Base-by-base conservation (phyloP, 37 sponge, comb jelly and placozoan species). In the Axinella damicornis region DNA sequence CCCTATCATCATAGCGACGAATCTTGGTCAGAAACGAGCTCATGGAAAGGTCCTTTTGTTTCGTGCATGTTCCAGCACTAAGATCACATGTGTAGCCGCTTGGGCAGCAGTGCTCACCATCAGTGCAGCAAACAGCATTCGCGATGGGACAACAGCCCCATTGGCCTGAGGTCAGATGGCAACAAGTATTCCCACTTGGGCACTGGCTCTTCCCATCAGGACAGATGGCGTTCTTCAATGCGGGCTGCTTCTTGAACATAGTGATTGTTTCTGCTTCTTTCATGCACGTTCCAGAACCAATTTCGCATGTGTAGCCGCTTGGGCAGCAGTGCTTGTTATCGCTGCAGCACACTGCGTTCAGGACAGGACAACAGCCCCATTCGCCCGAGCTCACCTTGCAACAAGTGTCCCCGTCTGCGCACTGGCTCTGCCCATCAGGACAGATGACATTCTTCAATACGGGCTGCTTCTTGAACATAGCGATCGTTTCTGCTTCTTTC, bases 141-240 rank as follows among this genome's bases (percentile, higher is more conserved):
- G 82, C 73, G 18, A 68, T 54, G n/a, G 93, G 93, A 72, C 96
- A 95, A 65, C 96, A 95, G 18, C 93, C 93, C 35, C 77, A 95
- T 56, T 73, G 25, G 28, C 88, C 89, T 14, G 52, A 65, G 0
- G 78, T 20, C 28, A 80, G 33, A 32, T 72, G 5, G 69, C 95
- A 95, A 33, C 95, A 95, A 24, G 92, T 95, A 71, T 88, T 59
- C 2, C 78, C 87, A 60, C 71, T 76, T 32, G 93, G 82, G 39
- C 95, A 95, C 55, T 83, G 27, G 58, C 76, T 75, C 28, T 62
- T 0, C 1, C 56, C 38, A 77, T 86, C 84, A n/a, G 88, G 91
- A 37, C 95, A 87, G 4, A 84, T 41, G 1, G 73, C 85, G 19
- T 79, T 69, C 57, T 57, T 65, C 53, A 28, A 46, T 28, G 83